Base-by-base conservation (phyloP, 2,888 invertebrate genomes). In the Prostheceraeus crozeri region DNA sequence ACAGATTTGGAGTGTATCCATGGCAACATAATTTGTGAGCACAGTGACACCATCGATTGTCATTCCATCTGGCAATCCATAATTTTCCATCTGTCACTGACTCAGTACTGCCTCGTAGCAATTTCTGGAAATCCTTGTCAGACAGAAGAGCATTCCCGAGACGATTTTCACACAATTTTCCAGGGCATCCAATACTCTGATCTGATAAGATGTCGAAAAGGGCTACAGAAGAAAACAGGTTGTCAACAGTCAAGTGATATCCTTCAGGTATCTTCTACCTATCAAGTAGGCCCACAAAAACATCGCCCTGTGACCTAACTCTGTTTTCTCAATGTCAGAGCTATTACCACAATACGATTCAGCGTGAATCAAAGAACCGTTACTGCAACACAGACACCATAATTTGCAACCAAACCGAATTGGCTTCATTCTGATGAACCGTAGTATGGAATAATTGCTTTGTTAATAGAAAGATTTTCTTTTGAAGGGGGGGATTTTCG, bases 351-450 rank as follows among this genome's bases (percentile, higher is more conserved):
- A 40, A 23, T 40, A 40, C 21, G 40, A 23, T 19, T 40, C 40
- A 14, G 40, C 40, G 4, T 40, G 40, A 14, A 40, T 19, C 40
- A 40, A 40, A 40, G 40, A 40, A 19, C 40, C 16, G n/a, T 40
- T 14, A 40, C n/a, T 40, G n/a, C 19, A 40, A 40, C 40, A 40
- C 21, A 40, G 21, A 14, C 40, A 40, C 65, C 63, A 65, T 33
- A 65, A 46, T 45, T 65, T 68, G 55, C 61, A 68, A 2, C 67
- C 64, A 65, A 64, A 67, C 4, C 66, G 33, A 14, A 66, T 64
- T 6, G 66, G 65, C 56, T 67, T 68, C 21, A 65, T 65, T 25
- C 61, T 40, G 16, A 63, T 66, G 36, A 62, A 65, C 45, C 66
- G 66, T n/a, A n/a, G n/a, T n/a, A n/a, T n/a, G n/a, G n/a, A n/a